Conservation (phyloP, 2,888 invertebrate species). For the Phortica okadai region DNA sequence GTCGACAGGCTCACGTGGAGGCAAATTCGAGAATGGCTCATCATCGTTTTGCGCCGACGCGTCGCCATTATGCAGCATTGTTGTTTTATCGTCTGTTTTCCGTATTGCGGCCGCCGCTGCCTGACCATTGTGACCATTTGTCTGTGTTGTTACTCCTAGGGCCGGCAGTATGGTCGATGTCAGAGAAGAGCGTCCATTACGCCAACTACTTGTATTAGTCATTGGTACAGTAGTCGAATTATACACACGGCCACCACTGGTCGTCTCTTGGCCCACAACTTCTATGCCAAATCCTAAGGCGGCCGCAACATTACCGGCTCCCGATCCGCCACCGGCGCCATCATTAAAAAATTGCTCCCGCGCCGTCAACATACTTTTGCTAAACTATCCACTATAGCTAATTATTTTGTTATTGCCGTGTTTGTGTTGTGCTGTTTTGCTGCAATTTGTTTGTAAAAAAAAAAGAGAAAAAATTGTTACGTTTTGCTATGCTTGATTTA, state of each 20-base stretch:
- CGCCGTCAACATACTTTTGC: constrained; percentile 62
- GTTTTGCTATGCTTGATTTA: too few species aligned
- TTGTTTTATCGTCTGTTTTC: not conserved
- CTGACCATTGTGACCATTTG: not conserved
- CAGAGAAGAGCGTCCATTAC: constrained; percentile 47
- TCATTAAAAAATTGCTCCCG: constrained; percentile 67
- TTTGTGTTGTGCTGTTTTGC: constrained; percentile 27
- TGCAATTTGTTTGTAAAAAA: not conserved
- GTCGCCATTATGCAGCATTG: constrained; percentile 41
- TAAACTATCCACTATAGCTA: not conserved
- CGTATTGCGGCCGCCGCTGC: not conserved
- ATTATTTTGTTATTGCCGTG: not conserved
- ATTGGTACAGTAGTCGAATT: constrained; percentile 67
- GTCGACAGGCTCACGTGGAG: constrained; percentile 80
- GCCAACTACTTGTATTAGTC: constrained; percentile 51
- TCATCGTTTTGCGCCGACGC: constrained; percentile 28
- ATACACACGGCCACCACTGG: constrained; percentile 58
- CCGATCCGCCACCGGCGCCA: constrained; percentile 37
- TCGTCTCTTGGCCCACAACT: constrained; percentile 51
- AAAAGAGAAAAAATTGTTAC: too few species aligned
- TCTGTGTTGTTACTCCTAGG: not conserved
- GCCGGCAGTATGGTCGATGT: not conserved
- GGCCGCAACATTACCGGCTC: constrained; percentile 35
- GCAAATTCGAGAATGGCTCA: constrained; percentile 72
- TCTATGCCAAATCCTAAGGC: constrained; percentile 65